These are phyloP conservation scores for Exocentrus adspersus DNA, from an alignment of 2,888 invertebrate species.

Conservation along the genomic window DNA sequence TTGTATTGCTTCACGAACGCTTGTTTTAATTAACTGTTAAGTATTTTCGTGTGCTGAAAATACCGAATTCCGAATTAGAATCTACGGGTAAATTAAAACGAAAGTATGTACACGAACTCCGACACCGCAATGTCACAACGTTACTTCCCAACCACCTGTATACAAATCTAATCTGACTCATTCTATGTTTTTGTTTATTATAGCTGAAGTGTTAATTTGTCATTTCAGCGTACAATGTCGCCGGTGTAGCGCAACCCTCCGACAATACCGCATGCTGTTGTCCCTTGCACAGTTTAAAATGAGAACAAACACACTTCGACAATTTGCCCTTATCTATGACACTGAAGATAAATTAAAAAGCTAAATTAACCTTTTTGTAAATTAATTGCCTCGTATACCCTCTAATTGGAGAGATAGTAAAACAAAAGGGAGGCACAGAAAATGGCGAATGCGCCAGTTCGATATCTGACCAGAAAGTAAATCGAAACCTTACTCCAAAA, in stretches of 20 bases:
- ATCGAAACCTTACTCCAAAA: too few species aligned
- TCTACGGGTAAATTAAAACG: too few species aligned
- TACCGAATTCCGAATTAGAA: too few species aligned
- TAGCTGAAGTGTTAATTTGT: constrained; percentile 29
- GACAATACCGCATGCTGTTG: constrained; percentile 13
- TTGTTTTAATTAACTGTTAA: too few species aligned
- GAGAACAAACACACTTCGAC: constrained; percentile 24
- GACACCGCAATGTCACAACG: neutral
- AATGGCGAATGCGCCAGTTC: neutral
- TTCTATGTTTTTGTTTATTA: neutral
- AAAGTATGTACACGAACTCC: too few species aligned
- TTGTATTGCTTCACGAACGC: too few species aligned
- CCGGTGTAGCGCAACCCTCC: constrained; percentile 13
- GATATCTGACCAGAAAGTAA: too few species aligned
- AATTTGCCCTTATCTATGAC: constrained; percentile 25
- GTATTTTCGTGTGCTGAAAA: too few species aligned
- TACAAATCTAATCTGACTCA: constrained; percentile 12
- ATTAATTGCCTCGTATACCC: constrained; percentile 15
- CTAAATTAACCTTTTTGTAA: constrained; percentile 17
- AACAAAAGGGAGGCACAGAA: neutral
- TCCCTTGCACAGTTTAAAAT: constrained; percentile 5
- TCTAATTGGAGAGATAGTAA: constrained; percentile 8
- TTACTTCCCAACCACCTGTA: constrained; percentile 9
- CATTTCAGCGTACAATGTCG: constrained; percentile 22
- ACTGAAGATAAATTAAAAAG: constrained; percentile 22